Conservation (phyloP, 2,797 vertebrate species). For the Sylvilagus floridanus region DNA sequence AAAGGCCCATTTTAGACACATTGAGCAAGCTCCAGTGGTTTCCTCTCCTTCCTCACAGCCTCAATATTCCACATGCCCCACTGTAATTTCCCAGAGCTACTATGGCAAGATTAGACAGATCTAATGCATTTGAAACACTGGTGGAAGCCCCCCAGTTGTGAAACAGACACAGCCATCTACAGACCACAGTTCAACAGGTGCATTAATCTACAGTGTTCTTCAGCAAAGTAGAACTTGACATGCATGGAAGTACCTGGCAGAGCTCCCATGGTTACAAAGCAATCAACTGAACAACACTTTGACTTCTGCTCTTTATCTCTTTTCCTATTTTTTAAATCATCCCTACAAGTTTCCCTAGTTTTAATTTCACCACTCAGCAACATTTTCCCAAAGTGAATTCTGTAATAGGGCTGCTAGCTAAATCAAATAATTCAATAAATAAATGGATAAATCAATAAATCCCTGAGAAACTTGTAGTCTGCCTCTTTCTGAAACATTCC, state of each 20-base stretch:
- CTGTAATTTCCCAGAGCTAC: neutral
- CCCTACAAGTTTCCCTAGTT: conserved; percentile 69
- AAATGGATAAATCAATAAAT: conserved; percentile 73
- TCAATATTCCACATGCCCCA: neutral
- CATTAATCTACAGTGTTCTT: conserved; percentile 80
- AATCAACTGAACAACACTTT: conserved; percentile 73
- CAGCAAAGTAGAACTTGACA: conserved; percentile 85
- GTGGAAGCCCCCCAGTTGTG: conserved; percentile 20
- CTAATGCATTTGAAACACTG: neutral
- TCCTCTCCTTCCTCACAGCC: neutral
- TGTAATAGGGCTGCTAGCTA: neutral
- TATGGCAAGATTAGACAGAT: conserved; percentile 3
- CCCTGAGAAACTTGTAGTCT: conserved; percentile 76
- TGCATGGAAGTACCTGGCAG: conserved; percentile 82
- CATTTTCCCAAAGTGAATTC: conserved; percentile 83
- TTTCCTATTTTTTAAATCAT: conserved; percentile 68
- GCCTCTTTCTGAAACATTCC: conserved; percentile 76
- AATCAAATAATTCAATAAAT: neutral
- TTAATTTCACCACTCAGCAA: conserved; percentile 83
- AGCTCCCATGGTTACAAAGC: conserved; percentile 82
- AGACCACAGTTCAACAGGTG: conserved; percentile 75
- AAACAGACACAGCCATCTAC: conserved; percentile 61
- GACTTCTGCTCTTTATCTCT: conserved; percentile 19
- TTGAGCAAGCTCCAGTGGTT: neutral
- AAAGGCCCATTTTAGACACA: neutral